phyloP scores from a whole-genome alignment of 2,113 vertebrate species.

The Arothron firmamentum region DNA sequence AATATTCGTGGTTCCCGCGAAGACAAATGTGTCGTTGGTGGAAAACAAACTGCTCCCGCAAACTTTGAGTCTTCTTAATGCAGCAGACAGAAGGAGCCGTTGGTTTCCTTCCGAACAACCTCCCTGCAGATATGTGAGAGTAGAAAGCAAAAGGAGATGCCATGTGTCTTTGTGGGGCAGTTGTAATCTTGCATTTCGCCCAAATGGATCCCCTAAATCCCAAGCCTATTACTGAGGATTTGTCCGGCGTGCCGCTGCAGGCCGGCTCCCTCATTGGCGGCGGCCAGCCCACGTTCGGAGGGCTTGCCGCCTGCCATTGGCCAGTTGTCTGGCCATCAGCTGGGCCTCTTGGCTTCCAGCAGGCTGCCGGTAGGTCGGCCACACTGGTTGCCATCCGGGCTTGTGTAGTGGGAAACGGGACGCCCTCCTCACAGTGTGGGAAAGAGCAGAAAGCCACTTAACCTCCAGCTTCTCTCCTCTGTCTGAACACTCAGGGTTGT shows the following conservation, averaged over 20 bases:
- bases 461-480: too few relatives aligned
- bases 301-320: constrained; percentile 49
- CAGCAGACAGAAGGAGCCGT: too few relatives aligned
- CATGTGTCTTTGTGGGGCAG: constrained; percentile 41
- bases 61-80: neutral
- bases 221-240: constrained; percentile 76
- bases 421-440: too few relatives aligned
- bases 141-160: constrained; percentile 41
- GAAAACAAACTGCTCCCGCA: neutral
- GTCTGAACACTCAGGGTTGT: too few relatives aligned
- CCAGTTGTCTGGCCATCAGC: constrained; percentile 23
- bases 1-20: too few relatives aligned
- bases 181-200: constrained; percentile 66
- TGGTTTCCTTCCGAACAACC: too few relatives aligned
- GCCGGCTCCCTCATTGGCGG: constrained; percentile 44
- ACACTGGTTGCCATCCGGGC: constrained; percentile 39
- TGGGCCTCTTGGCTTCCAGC: constrained; percentile 22
- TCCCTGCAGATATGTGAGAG: neutral
- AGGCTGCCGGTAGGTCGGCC: constrained; percentile 42
- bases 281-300: constrained; percentile 15
- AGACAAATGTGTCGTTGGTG: neutral
- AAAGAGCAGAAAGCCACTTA: too few relatives aligned
- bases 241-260: constrained; percentile 48
- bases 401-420: neutral
- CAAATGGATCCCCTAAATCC: constrained; percentile 67